Evolutionary conservation across 2,113 vertebrate species (phyloP).

Genomic region (Cygnus buccinator): DNA sequence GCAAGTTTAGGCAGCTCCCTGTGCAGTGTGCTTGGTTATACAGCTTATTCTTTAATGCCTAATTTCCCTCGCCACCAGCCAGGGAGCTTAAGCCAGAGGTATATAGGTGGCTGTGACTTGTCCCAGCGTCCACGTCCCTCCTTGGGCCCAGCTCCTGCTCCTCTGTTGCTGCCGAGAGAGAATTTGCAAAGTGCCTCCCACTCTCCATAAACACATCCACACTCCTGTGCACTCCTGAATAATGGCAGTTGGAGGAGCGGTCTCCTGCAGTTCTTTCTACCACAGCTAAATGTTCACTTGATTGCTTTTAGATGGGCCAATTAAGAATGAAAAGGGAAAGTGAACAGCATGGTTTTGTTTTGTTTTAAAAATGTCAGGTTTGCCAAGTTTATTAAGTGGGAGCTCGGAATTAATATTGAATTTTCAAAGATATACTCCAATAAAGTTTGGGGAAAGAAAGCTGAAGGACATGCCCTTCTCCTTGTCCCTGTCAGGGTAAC

Average conservation of each 20-base stretch:
- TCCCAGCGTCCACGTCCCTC: rapidly evolving
- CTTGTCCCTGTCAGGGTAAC: not conserved
- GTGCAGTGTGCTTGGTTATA: not conserved
- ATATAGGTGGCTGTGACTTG: not conserved
- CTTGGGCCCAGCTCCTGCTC: not conserved
- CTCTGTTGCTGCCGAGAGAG: not conserved
- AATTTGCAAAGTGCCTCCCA: not conserved
- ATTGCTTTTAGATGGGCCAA: slow-evolving; percentile 75
- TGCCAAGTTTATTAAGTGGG: slow-evolving; percentile 58
- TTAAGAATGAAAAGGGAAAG: slow-evolving; percentile 71
- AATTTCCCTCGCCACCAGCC: too few species aligned
- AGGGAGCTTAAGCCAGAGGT: not conserved
- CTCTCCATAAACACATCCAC: slow-evolving; percentile 24
- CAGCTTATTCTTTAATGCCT: not conserved
- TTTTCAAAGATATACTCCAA: slow-evolving; percentile 11
- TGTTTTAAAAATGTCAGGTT: slow-evolving; percentile 64
- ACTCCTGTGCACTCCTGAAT: slow-evolving; percentile 44
- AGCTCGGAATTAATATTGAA: slow-evolving; percentile 35
- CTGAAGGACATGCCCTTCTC: not conserved
- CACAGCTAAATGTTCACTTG: slow-evolving; percentile 65
- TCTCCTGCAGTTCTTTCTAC: slow-evolving; percentile 66
- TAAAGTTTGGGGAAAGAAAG: slow-evolving; percentile 24
- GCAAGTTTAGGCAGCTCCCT: not conserved
- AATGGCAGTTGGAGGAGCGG: slow-evolving; percentile 62
- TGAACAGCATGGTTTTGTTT: slow-evolving; percentile 69